These are phyloP conservation scores for Neelides folsomi DNA, from an alignment of 2,888 invertebrate genomes.

Conservation along the genomic window DNA sequence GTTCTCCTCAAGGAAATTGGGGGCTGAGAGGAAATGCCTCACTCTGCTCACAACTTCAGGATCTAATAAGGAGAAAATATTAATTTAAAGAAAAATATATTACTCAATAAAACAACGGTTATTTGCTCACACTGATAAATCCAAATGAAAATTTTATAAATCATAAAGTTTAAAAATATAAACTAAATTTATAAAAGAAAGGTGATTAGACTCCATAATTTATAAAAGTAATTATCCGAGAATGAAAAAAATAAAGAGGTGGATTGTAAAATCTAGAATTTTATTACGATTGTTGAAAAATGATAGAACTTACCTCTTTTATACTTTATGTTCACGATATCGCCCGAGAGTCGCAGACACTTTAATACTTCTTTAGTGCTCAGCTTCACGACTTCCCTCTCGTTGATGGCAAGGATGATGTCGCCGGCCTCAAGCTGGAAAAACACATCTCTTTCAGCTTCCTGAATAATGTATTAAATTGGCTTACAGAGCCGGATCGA, in stretches of 20 bases:
- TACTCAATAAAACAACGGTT: too few species aligned
- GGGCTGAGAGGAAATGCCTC: conserved; percentile 38
- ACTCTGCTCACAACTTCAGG: conserved; percentile 63
- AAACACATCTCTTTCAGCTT: conserved; percentile 22
- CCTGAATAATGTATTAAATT: conserved; percentile 4
- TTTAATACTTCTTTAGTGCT: conserved; percentile 88
- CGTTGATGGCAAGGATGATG: conserved; percentile 84
- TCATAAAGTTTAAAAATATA: too few species aligned
- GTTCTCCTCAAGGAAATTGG: conserved; percentile 19
- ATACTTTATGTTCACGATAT: conserved; percentile 77
- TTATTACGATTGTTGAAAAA: conserved; percentile 4
- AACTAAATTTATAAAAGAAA: too few species aligned
- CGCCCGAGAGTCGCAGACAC: conserved; percentile 80
- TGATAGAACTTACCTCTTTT: conserved; percentile 74
- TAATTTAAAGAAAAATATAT: neutral
- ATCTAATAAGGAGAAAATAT: conserved; percentile 46
- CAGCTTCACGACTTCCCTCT: conserved; percentile 80
- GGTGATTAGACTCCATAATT: too few species aligned
- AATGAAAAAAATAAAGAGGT: too few species aligned
- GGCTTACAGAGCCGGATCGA: conserved; percentile 70
- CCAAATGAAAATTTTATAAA: too few species aligned
- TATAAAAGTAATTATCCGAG: too few species aligned
- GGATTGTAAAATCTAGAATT: neutral
- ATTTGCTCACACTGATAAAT: too few species aligned
- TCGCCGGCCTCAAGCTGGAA: conserved; percentile 86